Conservation (phyloP, 2,797 vertebrate genomes). For the Sparus aurata region DNA sequence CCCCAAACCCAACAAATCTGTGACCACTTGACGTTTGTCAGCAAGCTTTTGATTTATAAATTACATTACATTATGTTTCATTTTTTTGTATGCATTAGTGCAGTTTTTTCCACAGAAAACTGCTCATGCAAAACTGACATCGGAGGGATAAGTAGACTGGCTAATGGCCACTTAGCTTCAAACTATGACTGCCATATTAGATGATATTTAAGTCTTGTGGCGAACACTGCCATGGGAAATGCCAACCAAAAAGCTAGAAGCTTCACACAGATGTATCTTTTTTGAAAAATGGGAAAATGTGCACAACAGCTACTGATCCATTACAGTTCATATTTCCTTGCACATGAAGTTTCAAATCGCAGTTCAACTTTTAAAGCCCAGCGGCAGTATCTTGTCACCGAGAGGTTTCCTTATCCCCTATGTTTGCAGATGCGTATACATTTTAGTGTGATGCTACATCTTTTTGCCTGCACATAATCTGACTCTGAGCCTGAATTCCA, state of each 20-base stretch:
- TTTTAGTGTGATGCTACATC: background rate
- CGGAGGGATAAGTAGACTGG: too few species aligned
- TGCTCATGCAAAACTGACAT: too few species aligned
- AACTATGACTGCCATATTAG: too few species aligned
- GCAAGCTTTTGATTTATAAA: too few species aligned
- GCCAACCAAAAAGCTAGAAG: background rate
- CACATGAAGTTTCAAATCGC: background rate
- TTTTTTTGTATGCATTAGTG: too few species aligned
- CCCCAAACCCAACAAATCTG: too few species aligned
- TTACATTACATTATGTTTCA: too few species aligned
- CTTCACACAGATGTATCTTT: background rate
- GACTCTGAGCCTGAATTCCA: constrained; percentile 44
- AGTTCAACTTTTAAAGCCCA: constrained; percentile 1
- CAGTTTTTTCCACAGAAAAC: too few species aligned
- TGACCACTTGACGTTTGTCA: too few species aligned
- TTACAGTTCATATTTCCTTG: background rate
- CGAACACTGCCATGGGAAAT: background rate
- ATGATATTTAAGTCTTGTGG: background rate
- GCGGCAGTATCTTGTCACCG: background rate
- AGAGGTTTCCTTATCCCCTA: background rate
- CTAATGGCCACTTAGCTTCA: too few species aligned
- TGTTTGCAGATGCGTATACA: constrained; percentile 20
- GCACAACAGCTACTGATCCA: background rate
- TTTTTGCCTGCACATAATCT: constrained; percentile 45
- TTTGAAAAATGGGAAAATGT: background rate